Evolutionary conservation across 1,140 invertebrate species (phyloP), one percentile per base, ranked within the genome.

Genomic region (Bombus difficillimus): DNA sequence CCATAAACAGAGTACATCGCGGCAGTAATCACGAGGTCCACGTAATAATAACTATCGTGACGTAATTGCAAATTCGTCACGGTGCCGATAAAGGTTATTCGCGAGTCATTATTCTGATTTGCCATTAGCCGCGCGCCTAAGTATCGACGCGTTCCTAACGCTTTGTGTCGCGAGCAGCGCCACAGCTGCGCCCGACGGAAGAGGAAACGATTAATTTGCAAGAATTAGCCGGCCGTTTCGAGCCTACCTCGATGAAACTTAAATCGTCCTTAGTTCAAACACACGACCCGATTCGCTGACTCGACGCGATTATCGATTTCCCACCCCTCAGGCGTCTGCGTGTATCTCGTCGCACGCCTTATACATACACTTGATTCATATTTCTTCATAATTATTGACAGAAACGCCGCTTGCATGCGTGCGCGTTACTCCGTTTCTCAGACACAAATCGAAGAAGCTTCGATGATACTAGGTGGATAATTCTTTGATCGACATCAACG

Each of bases 21-120:
- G 8, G 57, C 81, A 81, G 86, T 92, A 93, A 93, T 93, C 92
- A 89, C 86, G 86, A 89, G 90, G 86, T 81, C 87, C 89, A 83
- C 89, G 91, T 92, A 93, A 95, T 94, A 92, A 94, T 93, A 94
- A 94, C 91, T 91, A 94, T 94, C 90, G 47, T 22, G 83, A 93
- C 92, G 93, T 94, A 93, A 95, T 94, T 94, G 93, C 92, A 93
- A 93, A 94, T 95, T 94, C 88, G 94, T 93, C 93, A 93, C 91
- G 93, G 92, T 88, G 91, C 91, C 93, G 91, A 94, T 94, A 93
- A 93, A 93, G 92, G 89, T 92, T 92, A 92, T 93, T 94, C 91
- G 91, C 93, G 85, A 93, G 90, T 94, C 92, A 94, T 94, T 94
- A 94, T 90, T 92, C 90, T 88, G 92, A 93, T 94, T 93, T 93